Percentiles rank a stretch among this genome's conserved stretches.
Evolutionary conservation across 2,797 vertebrate species (phyloP).

Genomic region (Denticeps clupeoides): DNA sequence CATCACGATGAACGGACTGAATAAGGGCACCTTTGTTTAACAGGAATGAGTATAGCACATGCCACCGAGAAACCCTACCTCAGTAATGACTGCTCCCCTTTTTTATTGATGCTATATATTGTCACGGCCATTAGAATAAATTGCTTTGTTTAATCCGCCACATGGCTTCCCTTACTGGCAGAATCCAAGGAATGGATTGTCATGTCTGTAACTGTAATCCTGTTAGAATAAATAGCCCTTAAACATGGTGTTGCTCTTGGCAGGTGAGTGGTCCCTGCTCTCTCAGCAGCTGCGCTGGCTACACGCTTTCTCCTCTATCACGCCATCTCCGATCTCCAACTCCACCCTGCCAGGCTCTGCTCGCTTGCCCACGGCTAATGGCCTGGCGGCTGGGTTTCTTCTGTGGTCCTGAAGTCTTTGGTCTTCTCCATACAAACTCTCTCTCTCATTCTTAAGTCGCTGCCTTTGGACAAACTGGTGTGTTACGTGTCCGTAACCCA

Average conservation of each 20-base stretch:
- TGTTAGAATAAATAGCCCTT: conserved; percentile 44
- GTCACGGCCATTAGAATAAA: conserved; percentile 38
- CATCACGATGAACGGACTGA: conserved; percentile 19
- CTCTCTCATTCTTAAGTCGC: conserved; percentile 3
- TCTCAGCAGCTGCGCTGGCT: conserved; percentile 31
- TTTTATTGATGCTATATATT: conserved; percentile 34
- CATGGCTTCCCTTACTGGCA: conserved; percentile 28
- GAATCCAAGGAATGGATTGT: conserved; percentile 23
- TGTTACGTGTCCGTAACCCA: conserved; percentile 50
- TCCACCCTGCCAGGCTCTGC: conserved; percentile 33
- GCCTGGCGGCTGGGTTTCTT: conserved; percentile 49
- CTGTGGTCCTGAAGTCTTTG: background rate
- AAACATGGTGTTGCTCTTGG: conserved; percentile 58
- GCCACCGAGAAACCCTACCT: conserved; percentile 28
- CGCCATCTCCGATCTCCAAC: conserved; percentile 42
- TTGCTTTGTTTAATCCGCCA: conserved; percentile 27
- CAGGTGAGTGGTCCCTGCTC: conserved; percentile 27
- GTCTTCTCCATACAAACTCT: background rate
- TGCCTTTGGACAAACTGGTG: conserved; percentile 20
- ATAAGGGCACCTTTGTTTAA: conserved; percentile 23
- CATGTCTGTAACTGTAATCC: conserved; percentile 44
- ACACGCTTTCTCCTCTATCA: conserved; percentile 40
- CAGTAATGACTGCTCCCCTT: conserved; percentile 26
- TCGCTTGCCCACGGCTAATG: conserved; percentile 12
- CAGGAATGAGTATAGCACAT: conserved; percentile 35